Conservation (phyloP, 1,140 invertebrate species). For the Aphelinus certus region DNA sequence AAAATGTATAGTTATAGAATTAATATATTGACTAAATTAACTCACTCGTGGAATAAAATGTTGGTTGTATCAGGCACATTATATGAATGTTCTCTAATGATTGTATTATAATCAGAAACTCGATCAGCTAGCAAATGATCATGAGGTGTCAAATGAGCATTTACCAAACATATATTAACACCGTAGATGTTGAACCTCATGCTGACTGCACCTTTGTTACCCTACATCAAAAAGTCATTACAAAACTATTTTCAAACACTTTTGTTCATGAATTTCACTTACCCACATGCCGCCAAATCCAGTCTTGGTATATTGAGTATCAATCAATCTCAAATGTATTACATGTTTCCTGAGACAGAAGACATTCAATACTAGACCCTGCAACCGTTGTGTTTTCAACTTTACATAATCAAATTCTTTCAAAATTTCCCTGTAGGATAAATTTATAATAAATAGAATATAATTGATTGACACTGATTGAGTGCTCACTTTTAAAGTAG, state of each 20-base stretch:
- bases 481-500: too few species aligned
- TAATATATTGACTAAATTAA: not conserved
- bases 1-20: not conserved
- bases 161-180: slow-evolving; percentile 86
- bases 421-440: slow-evolving; percentile 71
- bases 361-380: slow-evolving; percentile 80
- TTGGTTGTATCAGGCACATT: slow-evolving; percentile 77
- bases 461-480: not conserved
- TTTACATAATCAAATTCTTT: slow-evolving; percentile 79
- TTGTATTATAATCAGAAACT: slow-evolving; percentile 86
- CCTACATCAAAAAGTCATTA: slow-evolving; percentile 67
- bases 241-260: slow-evolving; percentile 2
- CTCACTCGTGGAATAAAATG: slow-evolving; percentile 92
- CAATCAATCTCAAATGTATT: slow-evolving; percentile 81
- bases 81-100: slow-evolving; percentile 78
- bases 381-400: slow-evolving; percentile 78
- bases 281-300: slow-evolving; percentile 90
- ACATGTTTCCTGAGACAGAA: slow-evolving; percentile 84
- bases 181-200: slow-evolving; percentile 87
- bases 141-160: slow-evolving; percentile 89
- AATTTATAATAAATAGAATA: slow-evolving; percentile 9
- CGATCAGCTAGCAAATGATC: slow-evolving; percentile 82
- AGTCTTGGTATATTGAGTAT: slow-evolving; percentile 85
- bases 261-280: slow-evolving; percentile 45
- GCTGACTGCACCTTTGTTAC: slow-evolving; percentile 94